Evolutionary conservation across 2,113 vertebrate species (phyloP).

Genomic region (Odocoileus virginianus): DNA sequence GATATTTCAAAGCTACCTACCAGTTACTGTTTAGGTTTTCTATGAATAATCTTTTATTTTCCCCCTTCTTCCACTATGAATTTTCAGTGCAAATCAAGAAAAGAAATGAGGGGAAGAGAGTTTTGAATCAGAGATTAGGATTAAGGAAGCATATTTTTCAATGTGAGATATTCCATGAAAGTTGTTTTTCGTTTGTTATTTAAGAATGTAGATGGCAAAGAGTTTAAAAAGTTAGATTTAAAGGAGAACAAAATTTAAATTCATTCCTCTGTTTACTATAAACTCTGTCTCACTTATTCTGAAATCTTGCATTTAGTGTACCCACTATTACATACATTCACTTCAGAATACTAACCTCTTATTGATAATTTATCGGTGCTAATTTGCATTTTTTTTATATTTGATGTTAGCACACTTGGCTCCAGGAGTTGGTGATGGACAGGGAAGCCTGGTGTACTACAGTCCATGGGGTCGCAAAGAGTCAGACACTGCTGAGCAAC

Average conservation of each 20-base stretch:
- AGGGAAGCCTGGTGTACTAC: background rate
- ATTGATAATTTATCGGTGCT: background rate
- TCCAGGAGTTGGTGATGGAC: background rate
- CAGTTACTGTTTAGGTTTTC: background rate
- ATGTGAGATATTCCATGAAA: background rate
- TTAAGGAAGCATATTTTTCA: background rate
- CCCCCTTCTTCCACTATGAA: background rate
- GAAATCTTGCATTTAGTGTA: background rate
- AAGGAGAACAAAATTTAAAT: background rate
- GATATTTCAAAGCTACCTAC: background rate
- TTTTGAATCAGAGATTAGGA: background rate
- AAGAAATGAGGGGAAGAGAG: background rate
- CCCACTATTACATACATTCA: background rate
- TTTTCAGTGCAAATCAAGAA: background rate
- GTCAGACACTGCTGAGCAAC: background rate
- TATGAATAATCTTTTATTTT: background rate
- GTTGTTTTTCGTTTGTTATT: background rate
- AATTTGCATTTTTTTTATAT: background rate
- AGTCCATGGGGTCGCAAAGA: background rate
- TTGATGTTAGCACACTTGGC: background rate
- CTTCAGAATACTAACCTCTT: background rate
- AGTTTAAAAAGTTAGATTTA: background rate
- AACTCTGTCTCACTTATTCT: background rate
- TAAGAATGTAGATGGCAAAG: background rate
- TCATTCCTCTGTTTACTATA: background rate